Percentiles rank a stretch among this genome's conserved stretches.
These are phyloP conservation scores for Bovichtus variegatus DNA, from an alignment of 2,797 vertebrate genomes.

Conservation along the genomic window DNA sequence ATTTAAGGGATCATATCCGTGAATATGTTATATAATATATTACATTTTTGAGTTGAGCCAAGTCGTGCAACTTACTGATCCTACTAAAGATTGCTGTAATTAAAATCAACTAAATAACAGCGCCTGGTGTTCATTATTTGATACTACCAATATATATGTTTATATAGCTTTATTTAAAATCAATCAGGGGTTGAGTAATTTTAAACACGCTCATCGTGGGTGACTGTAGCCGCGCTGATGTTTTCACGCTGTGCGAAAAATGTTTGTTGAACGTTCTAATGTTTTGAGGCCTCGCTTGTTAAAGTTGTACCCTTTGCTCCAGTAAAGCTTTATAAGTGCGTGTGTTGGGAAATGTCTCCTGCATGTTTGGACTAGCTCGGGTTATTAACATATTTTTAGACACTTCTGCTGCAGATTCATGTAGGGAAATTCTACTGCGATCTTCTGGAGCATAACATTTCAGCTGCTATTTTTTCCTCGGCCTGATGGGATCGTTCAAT, in stretches of 20 bases:
- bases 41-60: background rate
- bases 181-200: background rate
- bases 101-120: background rate
- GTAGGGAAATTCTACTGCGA: slow-evolving; percentile 13
- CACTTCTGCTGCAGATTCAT: slow-evolving; percentile 25
- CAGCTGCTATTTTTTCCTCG: slow-evolving; percentile 48
- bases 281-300: background rate
- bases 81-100: too few species aligned
- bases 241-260: background rate
- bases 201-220: background rate
- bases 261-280: background rate
- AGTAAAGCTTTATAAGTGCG: background rate
- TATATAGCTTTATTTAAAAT: slow-evolving; percentile 10
- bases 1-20: background rate
- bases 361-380: slow-evolving; percentile 27
- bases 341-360: slow-evolving; percentile 11
- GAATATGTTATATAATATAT: background rate
- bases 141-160: slow-evolving; percentile 10
- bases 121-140: background rate
- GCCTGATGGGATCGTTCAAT: slow-evolving; percentile 53
- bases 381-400: slow-evolving; percentile 40
- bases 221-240: background rate
- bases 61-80: background rate
- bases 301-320: background rate
- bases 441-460: slow-evolving; percentile 25